Conservation (phyloP, 2,113 vertebrate genomes). For the Lipophrys pholis region DNA sequence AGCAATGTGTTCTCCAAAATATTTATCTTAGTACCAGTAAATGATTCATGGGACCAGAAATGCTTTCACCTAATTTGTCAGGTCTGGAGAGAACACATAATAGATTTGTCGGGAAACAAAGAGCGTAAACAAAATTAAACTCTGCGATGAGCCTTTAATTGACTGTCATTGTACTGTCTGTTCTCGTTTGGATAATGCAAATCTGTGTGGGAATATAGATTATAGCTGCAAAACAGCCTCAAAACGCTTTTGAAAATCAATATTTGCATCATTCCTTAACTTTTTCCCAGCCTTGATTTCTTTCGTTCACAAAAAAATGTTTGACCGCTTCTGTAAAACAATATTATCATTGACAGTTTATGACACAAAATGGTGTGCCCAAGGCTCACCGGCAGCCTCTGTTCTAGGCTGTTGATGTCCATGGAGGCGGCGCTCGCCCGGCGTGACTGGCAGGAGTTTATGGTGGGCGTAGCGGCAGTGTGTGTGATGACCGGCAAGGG, state of each 20-base stretch:
- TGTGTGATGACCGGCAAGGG: conserved; percentile 89
- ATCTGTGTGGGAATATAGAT: not conserved
- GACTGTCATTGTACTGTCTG: not conserved
- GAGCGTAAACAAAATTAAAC: conserved; percentile 3
- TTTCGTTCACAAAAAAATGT: conserved; percentile 11
- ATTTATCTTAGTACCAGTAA: conserved; percentile 9
- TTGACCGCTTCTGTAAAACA: conserved; percentile 7
- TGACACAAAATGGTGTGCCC: not conserved
- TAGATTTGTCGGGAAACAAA: conserved; percentile 1
- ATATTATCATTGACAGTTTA: not conserved
- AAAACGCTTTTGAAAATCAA: not conserved
- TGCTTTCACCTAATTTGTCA: not conserved
- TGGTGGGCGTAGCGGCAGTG: conserved; percentile 91
- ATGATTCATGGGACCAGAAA: conserved; percentile 12
- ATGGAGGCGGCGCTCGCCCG: conserved; percentile 86
- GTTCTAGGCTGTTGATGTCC: conserved; percentile 86
- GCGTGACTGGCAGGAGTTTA: conserved; percentile 85
- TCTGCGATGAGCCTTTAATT: not conserved
- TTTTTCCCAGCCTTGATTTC: not conserved
- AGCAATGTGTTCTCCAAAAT: conserved; percentile 16
- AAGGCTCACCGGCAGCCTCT: conserved; percentile 88
- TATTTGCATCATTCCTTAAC: conserved; percentile 4
- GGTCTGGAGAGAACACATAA: not conserved
- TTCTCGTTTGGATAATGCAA: not conserved
- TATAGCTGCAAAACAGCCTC: not conserved